phyloP scores from a whole-genome alignment of 2,797 vertebrate species.

The Pteronotus mesoamericanus region DNA sequence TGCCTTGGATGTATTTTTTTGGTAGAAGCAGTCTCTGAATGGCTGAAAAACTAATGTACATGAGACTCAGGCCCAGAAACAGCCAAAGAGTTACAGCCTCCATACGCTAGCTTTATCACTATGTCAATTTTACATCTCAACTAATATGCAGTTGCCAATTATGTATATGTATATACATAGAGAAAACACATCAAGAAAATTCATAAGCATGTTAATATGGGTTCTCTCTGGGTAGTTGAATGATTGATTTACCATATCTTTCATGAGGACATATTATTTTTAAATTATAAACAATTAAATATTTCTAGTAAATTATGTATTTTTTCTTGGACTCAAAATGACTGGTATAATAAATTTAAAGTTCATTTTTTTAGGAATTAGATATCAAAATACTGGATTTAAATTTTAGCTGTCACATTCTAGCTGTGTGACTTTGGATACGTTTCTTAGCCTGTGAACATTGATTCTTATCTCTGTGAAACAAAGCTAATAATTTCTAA shows the following conservation, averaged over 20 bases:
- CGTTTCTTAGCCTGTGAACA: background rate
- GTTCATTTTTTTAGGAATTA: background rate
- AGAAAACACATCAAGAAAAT: conserved; percentile 3
- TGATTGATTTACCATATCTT: background rate
- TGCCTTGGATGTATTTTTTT: background rate
- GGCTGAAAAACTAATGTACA: background rate
- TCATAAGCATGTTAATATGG: background rate
- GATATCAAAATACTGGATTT: background rate
- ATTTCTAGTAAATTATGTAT: background rate
- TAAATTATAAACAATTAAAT: background rate
- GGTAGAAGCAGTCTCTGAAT: background rate
- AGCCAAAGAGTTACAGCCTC: background rate
- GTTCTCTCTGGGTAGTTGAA: background rate
- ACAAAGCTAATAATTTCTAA: background rate
- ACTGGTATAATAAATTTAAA: background rate
- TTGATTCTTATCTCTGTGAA: background rate
- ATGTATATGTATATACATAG: background rate
- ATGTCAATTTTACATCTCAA: background rate
- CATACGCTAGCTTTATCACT: background rate
- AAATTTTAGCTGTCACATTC: conserved; percentile 7
- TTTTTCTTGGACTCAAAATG: background rate
- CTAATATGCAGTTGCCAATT: background rate
- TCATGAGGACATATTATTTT: background rate
- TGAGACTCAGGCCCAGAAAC: background rate
- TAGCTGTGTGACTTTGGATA: background rate